Percentiles rank a stretch among this genome's conserved stretches.
Evolutionary conservation across 2,888 invertebrate species (phyloP).

Genomic region (Tuberolachnus salignus): DNA sequence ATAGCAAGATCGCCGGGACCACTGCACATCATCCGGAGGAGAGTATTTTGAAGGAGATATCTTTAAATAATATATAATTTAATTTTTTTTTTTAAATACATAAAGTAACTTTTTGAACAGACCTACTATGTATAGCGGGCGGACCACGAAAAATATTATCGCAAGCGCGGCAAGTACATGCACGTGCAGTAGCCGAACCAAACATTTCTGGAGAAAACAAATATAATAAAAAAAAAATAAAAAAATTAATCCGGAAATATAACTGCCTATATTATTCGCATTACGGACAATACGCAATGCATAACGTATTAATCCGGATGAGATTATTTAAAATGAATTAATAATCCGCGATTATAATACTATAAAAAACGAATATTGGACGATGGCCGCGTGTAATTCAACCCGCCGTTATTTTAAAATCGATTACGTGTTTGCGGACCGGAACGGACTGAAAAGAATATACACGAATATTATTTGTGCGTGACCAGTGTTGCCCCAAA

Average conservation of each 20-base stretch:
- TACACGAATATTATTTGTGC: too few species aligned
- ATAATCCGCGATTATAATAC: not conserved
- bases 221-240: not conserved
- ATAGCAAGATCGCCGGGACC: too few species aligned
- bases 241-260: conserved; percentile 27
- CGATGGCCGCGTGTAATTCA: not conserved
- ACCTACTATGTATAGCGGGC: too few species aligned
- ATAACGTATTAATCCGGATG: conserved; percentile 26
- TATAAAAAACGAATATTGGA: not conserved
- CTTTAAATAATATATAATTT: conserved; percentile 1
- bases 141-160: too few species aligned
- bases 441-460: not conserved
- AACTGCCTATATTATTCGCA: too few species aligned
- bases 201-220: too few species aligned
- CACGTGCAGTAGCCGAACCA: not conserved
- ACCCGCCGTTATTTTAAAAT: not conserved
- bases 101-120: too few species aligned
- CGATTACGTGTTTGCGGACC: not conserved
- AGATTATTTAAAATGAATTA: not conserved
- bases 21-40: too few species aligned
- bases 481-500: too few species aligned
- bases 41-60: too few species aligned
- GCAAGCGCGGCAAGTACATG: too few species aligned
- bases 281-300: not conserved
- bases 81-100: not conserved